Conservation (phyloP, 2,113 vertebrate species). For the Apodemus sylvaticus region DNA sequence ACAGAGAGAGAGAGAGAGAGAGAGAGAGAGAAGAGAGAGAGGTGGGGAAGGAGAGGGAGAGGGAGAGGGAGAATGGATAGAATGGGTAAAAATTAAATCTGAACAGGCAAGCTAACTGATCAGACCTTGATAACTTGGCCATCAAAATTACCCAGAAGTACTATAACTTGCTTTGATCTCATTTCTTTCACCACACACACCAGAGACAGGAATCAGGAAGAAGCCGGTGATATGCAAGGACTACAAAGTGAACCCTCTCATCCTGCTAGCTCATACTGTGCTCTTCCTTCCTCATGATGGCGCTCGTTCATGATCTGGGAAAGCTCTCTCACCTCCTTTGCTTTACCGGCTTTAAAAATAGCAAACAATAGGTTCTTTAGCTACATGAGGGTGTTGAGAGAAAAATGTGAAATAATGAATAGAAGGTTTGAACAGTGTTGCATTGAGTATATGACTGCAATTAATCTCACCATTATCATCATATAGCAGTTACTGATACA, state of each 20-base stretch:
- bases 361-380: not conserved
- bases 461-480: constrained; percentile 28
- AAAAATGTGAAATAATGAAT: constrained; percentile 44
- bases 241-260: not conserved
- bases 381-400: constrained; percentile 3
- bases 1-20: not conserved
- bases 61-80: not conserved
- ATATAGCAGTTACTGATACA: not conserved
- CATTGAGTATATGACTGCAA: not conserved
- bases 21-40: not conserved
- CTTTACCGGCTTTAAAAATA: constrained; percentile 47
- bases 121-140: not conserved
- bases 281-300: constrained; percentile 23
- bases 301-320: not conserved
- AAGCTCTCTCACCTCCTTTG: not conserved
- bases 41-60: too few species aligned
- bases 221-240: not conserved
- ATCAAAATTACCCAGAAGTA: not conserved
- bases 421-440: constrained; percentile 48
- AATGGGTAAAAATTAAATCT: not conserved
- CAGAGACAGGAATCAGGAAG: not conserved
- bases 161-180: not conserved
- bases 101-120: not conserved
- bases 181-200: not conserved
- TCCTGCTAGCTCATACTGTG: not conserved